These are phyloP conservation scores for Falco punctatus DNA, from an alignment of 2,113 vertebrate species.

Conservation along the genomic window DNA sequence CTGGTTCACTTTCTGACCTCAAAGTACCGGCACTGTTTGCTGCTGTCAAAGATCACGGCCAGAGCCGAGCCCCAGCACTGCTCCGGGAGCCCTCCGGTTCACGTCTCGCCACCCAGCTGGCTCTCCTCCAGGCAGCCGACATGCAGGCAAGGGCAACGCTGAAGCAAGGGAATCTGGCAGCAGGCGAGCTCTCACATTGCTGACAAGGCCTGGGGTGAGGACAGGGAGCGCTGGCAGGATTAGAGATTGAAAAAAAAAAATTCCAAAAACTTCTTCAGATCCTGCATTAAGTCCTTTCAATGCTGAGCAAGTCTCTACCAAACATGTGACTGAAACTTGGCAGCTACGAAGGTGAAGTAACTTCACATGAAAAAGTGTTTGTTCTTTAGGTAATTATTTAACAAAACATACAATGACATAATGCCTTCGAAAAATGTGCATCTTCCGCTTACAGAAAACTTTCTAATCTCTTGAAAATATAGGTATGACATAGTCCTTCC, in stretches of 20 bases:
- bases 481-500: not conserved
- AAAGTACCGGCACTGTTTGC: not conserved
- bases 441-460: not conserved
- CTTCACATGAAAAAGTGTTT: conserved; percentile 32
- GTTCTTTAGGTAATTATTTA: conserved; percentile 58
- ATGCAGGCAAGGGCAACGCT: not conserved
- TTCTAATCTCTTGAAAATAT: not conserved
- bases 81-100: accelerated
- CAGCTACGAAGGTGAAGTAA: conserved; percentile 25
- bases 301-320: not conserved
- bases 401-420: not conserved
- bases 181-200: not conserved
- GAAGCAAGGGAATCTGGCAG: not conserved
- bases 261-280: conserved; percentile 18
- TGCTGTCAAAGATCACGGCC: not conserved
- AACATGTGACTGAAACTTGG: conserved; percentile 65
- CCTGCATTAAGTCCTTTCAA: not conserved
- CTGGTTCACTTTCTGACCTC: not conserved
- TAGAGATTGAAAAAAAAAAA: conserved; percentile 21
- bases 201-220: not conserved
- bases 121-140: accelerated
- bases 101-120: accelerated
- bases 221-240: not conserved
- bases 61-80: not conserved
- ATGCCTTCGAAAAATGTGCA: not conserved